phyloP scores from a whole-genome alignment of 2,113 vertebrate species.

The Istiophorus platypterus region DNA sequence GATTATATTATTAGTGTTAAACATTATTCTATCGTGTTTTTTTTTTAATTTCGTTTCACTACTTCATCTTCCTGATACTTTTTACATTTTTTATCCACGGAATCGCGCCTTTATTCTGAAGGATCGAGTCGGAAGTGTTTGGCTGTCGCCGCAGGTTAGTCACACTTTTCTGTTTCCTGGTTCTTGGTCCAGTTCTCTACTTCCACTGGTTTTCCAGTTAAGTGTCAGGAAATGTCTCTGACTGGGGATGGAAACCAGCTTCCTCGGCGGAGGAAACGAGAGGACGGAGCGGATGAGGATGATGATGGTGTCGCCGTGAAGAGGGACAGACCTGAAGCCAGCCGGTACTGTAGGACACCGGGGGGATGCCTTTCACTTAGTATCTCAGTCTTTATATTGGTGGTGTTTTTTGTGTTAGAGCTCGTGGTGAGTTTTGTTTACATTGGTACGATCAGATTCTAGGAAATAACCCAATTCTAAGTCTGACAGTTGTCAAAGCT shows the following conservation, averaged over 20 bases:
- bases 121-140: background rate
- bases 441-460: too few species aligned
- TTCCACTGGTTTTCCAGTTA: background rate
- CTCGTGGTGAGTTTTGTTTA: too few species aligned
- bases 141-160: background rate
- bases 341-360: constrained; percentile 24
- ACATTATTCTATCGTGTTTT: too few species aligned
- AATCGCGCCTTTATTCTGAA: constrained; percentile 34
- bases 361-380: background rate
- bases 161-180: background rate
- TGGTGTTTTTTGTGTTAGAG: background rate
- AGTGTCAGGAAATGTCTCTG: constrained; percentile 1
- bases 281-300: background rate
- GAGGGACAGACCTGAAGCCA: constrained; percentile 10
- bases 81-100: background rate
- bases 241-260: background rate
- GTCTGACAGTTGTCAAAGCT: too few species aligned
- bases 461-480: too few species aligned
- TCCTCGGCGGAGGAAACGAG: constrained; percentile 13
- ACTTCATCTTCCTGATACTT: background rate
- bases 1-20: too few species aligned
- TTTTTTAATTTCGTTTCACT: too few species aligned
- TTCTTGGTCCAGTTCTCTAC: too few species aligned
- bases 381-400: too few species aligned
- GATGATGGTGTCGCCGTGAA: background rate